Conservation (phyloP, 1,140 invertebrate species). For the Drosophila tropicalis region DNA sequence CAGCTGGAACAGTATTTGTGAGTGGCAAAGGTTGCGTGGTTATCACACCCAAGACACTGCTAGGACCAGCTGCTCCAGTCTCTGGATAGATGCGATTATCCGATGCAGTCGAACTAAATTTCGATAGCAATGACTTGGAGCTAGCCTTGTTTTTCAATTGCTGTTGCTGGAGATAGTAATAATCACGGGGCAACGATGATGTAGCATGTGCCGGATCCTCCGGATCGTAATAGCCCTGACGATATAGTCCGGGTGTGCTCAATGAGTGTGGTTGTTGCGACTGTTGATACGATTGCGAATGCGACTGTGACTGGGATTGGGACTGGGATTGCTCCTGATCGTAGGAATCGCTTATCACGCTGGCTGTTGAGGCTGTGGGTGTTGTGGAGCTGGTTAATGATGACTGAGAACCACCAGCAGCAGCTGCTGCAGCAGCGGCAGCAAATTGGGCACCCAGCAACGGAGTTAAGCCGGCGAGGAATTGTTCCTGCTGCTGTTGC, state of each 20-base stretch:
- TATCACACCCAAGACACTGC: constrained; percentile 61
- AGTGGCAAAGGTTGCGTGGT: constrained; percentile 69
- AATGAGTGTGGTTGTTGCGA: constrained; percentile 60
- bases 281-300: constrained; percentile 55
- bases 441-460: constrained; percentile 74
- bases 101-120: constrained; percentile 72
- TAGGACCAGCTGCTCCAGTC: constrained; percentile 20
- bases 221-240: constrained; percentile 72
- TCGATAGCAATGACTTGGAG: constrained; percentile 67
- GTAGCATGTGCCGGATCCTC: constrained; percentile 77
- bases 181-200: constrained; percentile 76
- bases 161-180: constrained; percentile 79
- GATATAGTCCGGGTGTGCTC: constrained; percentile 69
- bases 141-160: constrained; percentile 78
- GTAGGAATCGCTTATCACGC: constrained; percentile 69
- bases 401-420: constrained; percentile 64
- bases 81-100: constrained; percentile 81
- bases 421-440: constrained; percentile 67
- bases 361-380: constrained; percentile 68
- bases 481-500: constrained; percentile 82
- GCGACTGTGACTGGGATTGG: constrained; percentile 55
- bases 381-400: constrained; percentile 65
- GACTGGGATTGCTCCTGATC: constrained; percentile 66
- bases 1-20: background rate
- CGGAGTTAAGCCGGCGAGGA: constrained; percentile 74